Conservation (phyloP, 2,888 invertebrate genomes). For the Eucriotettix oculatus region DNA sequence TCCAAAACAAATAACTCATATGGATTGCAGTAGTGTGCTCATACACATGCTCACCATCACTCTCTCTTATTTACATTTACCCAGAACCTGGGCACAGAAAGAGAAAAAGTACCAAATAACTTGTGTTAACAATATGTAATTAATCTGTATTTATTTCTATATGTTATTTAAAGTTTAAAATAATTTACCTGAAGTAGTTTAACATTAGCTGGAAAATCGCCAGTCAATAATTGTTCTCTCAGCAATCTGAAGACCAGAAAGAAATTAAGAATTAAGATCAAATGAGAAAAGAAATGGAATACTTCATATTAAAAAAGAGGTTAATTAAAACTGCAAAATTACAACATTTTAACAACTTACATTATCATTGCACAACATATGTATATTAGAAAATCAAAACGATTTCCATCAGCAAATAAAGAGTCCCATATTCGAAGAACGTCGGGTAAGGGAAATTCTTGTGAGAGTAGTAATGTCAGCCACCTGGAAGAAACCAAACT, state of each 20-base stretch:
- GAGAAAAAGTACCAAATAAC: too few relatives aligned
- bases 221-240: conserved; percentile 61
- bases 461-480: conserved; percentile 86
- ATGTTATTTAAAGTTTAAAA: not conserved
- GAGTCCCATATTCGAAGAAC: conserved; percentile 97
- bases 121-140: too few relatives aligned
- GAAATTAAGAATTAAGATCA: not conserved
- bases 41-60: too few relatives aligned
- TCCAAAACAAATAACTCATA: too few relatives aligned
- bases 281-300: not conserved
- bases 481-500: conserved; percentile 44
- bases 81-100: too few relatives aligned
- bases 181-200: conserved; percentile 64
- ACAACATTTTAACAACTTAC: conserved; percentile 39
- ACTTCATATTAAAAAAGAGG: not conserved
- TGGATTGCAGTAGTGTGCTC: too few relatives aligned
- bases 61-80: too few relatives aligned
- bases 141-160: too few relatives aligned
- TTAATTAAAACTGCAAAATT: not conserved
- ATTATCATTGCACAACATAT: conserved; percentile 96
- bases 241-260: conserved; percentile 45
- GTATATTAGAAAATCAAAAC: conserved; percentile 81
- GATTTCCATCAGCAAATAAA: conserved; percentile 71
- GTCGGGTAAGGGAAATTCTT: conserved; percentile 95
- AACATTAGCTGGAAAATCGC: conserved; percentile 87